A percentile compares a stretch with the other conserved stretches of the same genome.
These are phyloP conservation scores for Halictus rubicundus DNA, from an alignment of 1,140 invertebrate genomes.

Conservation along the genomic window DNA sequence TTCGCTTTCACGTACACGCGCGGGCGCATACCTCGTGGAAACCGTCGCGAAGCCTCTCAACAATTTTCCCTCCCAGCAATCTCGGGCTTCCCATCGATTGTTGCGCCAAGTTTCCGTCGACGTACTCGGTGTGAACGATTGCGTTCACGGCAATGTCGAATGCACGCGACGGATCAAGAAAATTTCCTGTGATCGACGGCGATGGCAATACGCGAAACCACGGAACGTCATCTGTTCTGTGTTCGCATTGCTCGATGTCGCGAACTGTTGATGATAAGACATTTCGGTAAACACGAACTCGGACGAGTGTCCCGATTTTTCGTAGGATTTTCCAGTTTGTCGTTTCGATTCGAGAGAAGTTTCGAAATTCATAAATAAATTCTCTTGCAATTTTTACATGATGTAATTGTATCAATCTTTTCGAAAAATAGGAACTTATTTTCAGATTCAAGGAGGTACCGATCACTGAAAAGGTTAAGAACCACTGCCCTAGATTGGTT, in stretches of 20 bases:
- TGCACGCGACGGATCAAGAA: background rate
- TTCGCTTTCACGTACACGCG: constrained; percentile 21
- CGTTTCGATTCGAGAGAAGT: too few relatives aligned
- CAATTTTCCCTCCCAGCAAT: constrained; percentile 43
- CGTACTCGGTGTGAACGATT: constrained; percentile 27
- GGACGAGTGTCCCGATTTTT: background rate
- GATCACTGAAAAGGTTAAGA: too few relatives aligned
- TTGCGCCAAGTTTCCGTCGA: constrained; percentile 27
- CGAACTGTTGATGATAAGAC: background rate
- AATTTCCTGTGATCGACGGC: constrained; percentile 1
- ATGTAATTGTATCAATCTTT: too few relatives aligned
- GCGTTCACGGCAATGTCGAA: constrained; percentile 19
- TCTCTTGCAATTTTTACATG: too few relatives aligned
- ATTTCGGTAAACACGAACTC: background rate
- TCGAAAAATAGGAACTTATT: too few relatives aligned
- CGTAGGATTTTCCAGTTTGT: too few relatives aligned
- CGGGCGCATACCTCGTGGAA: constrained; percentile 28
- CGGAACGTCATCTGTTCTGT: background rate
- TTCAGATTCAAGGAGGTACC: too few relatives aligned
- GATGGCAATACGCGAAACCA: background rate
- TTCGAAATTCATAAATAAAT: too few relatives aligned
- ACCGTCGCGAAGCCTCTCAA: constrained; percentile 46
- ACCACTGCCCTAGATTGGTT: too few relatives aligned
- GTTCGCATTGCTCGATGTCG: background rate
- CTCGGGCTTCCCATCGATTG: constrained; percentile 38